Percentiles rank a stretch among this genome's conserved stretches.
Conservation (phyloP, 2,797 vertebrate species). For the Denticeps clupeoides region DNA sequence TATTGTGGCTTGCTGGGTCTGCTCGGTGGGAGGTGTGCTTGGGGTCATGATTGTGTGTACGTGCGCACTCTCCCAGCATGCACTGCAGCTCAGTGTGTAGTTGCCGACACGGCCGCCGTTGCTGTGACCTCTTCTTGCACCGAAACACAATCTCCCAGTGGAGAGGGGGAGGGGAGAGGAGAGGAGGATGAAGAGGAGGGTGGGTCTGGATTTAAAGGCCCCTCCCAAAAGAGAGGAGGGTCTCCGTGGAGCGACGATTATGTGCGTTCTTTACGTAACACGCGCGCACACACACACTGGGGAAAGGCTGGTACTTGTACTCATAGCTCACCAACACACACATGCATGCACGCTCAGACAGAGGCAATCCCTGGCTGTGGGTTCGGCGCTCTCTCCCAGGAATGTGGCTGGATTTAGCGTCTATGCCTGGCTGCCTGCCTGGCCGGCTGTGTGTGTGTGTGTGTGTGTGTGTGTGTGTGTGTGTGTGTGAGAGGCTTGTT, state of each 20-base stretch:
- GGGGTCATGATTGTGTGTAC: neutral
- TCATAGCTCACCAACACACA: neutral
- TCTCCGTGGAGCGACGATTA: conserved; percentile 19
- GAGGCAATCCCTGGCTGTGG: neutral
- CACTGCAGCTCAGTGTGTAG: conserved; percentile 2
- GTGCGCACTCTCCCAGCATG: neutral
- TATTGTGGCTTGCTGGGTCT: conserved; percentile 38
- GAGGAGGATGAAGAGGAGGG: conserved; percentile 18
- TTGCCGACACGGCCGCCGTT: conserved; percentile 18
- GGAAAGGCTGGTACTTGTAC: no score
- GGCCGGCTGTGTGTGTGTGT: neutral
- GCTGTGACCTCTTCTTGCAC: conserved; percentile 34
- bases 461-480: conserved; percentile 5
- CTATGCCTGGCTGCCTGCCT: conserved; percentile 2
- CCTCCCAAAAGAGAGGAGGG: neutral
- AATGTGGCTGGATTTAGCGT: neutral
- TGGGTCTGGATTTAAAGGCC: conserved; percentile 20
- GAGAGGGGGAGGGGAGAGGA: conserved; percentile 31
- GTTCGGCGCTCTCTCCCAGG: neutral
- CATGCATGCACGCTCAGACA: neutral
- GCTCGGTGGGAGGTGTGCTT: conserved; percentile 27
- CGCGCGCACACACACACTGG: neutral
- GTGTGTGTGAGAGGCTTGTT: neutral
- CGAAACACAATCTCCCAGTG: conserved; percentile 43
- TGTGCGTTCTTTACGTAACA: conserved; percentile 38